Evolutionary conservation across 2,888 invertebrate species (phyloP).

Genomic region (Andricus quercusramuli): DNA sequence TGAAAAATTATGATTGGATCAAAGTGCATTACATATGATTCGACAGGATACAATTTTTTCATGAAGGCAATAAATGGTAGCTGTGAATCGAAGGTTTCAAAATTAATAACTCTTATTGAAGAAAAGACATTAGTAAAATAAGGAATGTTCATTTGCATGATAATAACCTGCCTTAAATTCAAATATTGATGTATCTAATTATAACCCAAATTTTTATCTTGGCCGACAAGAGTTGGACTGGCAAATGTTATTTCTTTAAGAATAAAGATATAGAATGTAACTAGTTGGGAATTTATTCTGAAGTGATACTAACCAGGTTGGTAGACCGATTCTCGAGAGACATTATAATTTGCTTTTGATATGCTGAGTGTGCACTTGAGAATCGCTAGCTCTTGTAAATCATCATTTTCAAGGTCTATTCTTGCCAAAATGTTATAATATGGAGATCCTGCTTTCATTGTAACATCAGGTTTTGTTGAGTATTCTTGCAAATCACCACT

Average conservation of each 20-base stretch:
- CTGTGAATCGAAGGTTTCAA: background rate
- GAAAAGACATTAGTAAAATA: background rate
- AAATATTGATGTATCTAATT: background rate
- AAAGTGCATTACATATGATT: background rate
- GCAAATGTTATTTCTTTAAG: background rate
- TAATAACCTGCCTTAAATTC: background rate
- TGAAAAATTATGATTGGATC: background rate
- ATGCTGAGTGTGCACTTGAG: constrained; percentile 73
- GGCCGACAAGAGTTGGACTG: background rate
- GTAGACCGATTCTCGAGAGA: constrained; percentile 70
- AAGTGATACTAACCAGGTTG: constrained; percentile 70
- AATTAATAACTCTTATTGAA: background rate
- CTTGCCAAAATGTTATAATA: constrained; percentile 70
- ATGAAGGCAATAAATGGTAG: background rate
- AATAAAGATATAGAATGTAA: background rate
- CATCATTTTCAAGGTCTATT: constrained; percentile 69
- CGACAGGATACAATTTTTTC: background rate
- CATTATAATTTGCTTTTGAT: constrained; percentile 71
- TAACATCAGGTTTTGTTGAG: constrained; percentile 63
- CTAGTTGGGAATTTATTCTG: background rate
- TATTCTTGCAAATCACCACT: constrained; percentile 64
- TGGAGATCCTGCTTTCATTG: constrained; percentile 63
- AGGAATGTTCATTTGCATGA: background rate
- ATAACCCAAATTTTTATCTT: background rate
- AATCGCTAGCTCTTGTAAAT: constrained; percentile 67